Evolutionary conservation across 2,888 invertebrate species (phyloP).

Genomic region (Torymus auratus): DNA sequence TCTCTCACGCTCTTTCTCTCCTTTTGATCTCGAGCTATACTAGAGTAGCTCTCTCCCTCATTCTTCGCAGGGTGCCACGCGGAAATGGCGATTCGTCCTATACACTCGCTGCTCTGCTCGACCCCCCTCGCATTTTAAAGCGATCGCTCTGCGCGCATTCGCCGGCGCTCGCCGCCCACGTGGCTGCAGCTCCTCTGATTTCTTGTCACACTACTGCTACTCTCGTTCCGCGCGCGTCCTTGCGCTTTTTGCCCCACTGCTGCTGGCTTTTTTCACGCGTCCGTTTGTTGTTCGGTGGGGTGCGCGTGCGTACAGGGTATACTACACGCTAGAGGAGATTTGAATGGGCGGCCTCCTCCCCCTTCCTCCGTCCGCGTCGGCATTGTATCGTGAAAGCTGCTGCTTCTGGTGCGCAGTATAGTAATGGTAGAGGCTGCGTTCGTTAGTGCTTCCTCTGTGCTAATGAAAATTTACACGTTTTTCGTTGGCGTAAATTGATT

Average conservation of each 20-base stretch:
- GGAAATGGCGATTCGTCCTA: background rate
- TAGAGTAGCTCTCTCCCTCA: background rate
- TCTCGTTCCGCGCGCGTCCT: no score
- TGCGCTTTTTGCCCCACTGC: background rate
- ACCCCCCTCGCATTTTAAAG: background rate
- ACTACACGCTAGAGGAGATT: slow-evolving; percentile 6
- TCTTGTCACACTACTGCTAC: no score
- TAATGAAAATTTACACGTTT: slow-evolving; percentile 38
- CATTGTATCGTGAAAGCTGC: background rate
- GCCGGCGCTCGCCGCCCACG: no score
- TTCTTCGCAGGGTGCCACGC: slow-evolving; percentile 16
- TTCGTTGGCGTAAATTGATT: background rate
- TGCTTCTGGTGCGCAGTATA: background rate
- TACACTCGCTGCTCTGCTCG: slow-evolving; percentile 3
- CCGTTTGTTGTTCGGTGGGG: background rate
- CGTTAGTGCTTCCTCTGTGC: slow-evolving; percentile 18
- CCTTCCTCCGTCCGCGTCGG: background rate
- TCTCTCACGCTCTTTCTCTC: slow-evolving; percentile 1
- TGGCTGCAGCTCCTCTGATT: no score
- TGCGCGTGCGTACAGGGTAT: background rate
- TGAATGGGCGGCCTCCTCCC: slow-evolving; percentile 1
- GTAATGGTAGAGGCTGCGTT: slow-evolving; percentile 9
- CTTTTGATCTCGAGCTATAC: no score
- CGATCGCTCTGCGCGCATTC: no score
- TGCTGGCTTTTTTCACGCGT: background rate